Evolutionary conservation across 2,888 invertebrate genomes (phyloP), one percentile per base, ranked within the genome.

Genomic region (Dynastes hyllus): DNA sequence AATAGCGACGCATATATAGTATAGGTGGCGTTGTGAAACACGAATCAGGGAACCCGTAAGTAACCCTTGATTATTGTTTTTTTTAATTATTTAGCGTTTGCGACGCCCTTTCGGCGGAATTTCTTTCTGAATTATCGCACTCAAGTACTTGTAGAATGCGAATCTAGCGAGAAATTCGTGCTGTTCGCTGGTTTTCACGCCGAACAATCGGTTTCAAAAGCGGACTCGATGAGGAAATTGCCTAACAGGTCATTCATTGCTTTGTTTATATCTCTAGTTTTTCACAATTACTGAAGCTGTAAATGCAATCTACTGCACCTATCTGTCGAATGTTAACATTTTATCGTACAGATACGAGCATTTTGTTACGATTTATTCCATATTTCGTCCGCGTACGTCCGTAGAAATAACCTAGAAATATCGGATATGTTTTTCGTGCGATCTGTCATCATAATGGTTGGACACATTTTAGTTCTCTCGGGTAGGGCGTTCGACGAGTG

Each of bases 201-300:
- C 85, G 84, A 85, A 86, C 84, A 83, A 84, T 81, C 82, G 80
- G 82, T 85, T 85, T 83, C 77, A 83, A 82, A 82, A 82, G 81
- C 81, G 82, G 79, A 82, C 83, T 83, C 55, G 83, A 83, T 82
- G 86, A 87, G 87, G 88, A 88, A 88, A 88, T 88, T 85, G 86
- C 86, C 87, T 87, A 89, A 88, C 89, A 89, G 89, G 89, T 89
- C 89, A 89, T 88, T 88, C 80, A 75, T 81, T 88, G 88, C 89
- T 88, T 88, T 89, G 88, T 88, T 88, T 87, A 88, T 87, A 81
- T 81, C 69, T 63, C 71, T 79, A 78, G 80, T 79, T 81, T 79
- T 80, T 81, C 80, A 76, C 80, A 70, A 76, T 71, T 76, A 79
- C 78, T 77, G 77, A 80, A 81, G 78, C 78, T 77, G 76, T 79